These are phyloP conservation scores for Podarcis lilfordi DNA, from an alignment of 2,797 vertebrate species.

Conservation along the genomic window DNA sequence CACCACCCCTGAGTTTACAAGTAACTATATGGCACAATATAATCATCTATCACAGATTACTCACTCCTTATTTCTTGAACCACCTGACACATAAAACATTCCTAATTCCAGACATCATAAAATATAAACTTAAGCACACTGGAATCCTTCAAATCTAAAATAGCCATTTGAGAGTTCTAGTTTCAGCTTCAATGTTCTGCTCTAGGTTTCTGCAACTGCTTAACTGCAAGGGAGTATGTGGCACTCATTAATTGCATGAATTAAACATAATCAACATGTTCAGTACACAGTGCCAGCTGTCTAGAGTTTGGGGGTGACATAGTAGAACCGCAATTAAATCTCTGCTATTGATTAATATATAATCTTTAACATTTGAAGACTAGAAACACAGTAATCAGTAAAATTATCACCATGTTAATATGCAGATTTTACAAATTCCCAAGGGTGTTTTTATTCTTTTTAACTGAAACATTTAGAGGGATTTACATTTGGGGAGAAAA, in stretches of 20 bases:
- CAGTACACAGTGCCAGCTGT: neutral
- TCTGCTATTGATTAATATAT: neutral
- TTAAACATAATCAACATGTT: neutral
- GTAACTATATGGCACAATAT: too few relatives aligned
- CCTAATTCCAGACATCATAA: neutral
- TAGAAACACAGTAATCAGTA: neutral
- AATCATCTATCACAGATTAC: neutral
- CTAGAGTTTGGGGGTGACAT: neutral
- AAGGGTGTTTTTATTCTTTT: neutral
- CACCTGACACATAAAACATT: neutral
- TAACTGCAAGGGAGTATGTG: neutral
- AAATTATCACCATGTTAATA: neutral
- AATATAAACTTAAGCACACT: neutral
- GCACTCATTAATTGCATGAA: neutral
- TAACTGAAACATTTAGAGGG: neutral
- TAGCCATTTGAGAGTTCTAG: neutral
- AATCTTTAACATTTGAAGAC: constrained; percentile 6
- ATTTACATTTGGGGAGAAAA: constrained; percentile 18
- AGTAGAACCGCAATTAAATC: neutral
- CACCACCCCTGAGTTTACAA: too few relatives aligned
- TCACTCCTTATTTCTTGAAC: neutral
- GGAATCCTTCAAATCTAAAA: neutral
- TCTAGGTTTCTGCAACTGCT: neutral
- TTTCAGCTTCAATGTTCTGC: neutral
- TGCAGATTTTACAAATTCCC: neutral